Percentiles rank a stretch among this genome's conserved stretches.
phyloP scores from a whole-genome alignment of 92 coral and sea anemone genomes.

The Nematostella vectensis region DNA sequence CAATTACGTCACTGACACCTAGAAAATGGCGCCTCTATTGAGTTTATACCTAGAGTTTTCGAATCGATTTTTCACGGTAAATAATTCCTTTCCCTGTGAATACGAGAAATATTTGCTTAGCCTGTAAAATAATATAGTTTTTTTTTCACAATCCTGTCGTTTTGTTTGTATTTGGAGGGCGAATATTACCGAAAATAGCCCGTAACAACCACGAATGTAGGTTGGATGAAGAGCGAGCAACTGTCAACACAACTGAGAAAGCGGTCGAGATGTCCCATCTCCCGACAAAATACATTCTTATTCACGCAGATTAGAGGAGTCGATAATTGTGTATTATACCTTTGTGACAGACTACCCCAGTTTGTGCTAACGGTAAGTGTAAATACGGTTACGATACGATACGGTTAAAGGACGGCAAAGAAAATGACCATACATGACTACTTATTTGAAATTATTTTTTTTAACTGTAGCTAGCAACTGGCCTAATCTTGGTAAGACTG shows the following conservation, averaged over 20 bases:
- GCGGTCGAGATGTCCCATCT: not conserved
- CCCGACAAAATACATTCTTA: no score
- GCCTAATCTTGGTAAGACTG: no score
- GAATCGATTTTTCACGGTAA: not conserved
- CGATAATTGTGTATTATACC: no score
- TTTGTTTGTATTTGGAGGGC: no score
- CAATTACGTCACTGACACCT: slow-evolving; percentile 50
- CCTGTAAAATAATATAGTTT: not conserved
- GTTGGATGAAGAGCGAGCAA: no score
- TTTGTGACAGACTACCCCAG: no score
- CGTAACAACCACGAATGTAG: no score
- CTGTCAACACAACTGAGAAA: not conserved
- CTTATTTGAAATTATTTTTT: not conserved
- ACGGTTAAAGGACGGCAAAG: not conserved
- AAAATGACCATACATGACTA: not conserved
- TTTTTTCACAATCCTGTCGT: no score
- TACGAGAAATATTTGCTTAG: not conserved
- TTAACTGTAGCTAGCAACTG: no score
- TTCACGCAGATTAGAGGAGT: no score
- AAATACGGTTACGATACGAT: not conserved
- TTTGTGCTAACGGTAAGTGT: not conserved
- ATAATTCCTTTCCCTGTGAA: not conserved
- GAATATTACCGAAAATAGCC: no score
- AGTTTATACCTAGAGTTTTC: not conserved
- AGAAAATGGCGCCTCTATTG: slow-evolving; percentile 62